Evolutionary conservation across 2,113 vertebrate species (phyloP).

Genomic region (Hipposideros armiger): DNA sequence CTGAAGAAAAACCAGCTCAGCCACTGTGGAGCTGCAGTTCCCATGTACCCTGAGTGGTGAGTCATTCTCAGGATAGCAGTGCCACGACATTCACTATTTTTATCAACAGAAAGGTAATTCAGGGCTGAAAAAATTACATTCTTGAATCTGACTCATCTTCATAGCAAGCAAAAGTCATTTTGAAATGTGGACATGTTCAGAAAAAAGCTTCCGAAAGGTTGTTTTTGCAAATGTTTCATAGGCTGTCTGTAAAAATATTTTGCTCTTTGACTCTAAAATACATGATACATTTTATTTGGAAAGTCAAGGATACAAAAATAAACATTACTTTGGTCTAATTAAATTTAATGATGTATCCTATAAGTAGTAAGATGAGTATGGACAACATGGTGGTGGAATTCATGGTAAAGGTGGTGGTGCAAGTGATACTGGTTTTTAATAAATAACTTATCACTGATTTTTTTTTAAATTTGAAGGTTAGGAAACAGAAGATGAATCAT

Average conservation of each 20-base stretch:
- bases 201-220: neutral
- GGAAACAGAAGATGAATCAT: neutral
- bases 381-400: neutral
- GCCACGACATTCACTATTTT: neutral
- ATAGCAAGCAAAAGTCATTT: slow-evolving; percentile 53
- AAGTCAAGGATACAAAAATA: slow-evolving; percentile 25
- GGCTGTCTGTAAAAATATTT: neutral
- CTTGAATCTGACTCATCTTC: neutral
- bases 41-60: fast-evolving
- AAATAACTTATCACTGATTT: neutral
- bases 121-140: neutral
- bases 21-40: neutral
- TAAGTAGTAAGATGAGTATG: too few relatives aligned
- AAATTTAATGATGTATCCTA: neutral
- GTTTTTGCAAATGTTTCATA: neutral
- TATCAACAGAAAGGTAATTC: neutral
- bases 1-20: neutral
- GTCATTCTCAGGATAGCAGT: neutral
- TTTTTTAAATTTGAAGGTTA: neutral
- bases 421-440: neutral
- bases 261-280: slow-evolving; percentile 15
- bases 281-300: neutral
- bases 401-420: neutral
- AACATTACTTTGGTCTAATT: neutral
- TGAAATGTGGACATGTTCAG: neutral